Conservation (phyloP, 2,113 vertebrate genomes). For the Phalacrocorax aristotelis region DNA sequence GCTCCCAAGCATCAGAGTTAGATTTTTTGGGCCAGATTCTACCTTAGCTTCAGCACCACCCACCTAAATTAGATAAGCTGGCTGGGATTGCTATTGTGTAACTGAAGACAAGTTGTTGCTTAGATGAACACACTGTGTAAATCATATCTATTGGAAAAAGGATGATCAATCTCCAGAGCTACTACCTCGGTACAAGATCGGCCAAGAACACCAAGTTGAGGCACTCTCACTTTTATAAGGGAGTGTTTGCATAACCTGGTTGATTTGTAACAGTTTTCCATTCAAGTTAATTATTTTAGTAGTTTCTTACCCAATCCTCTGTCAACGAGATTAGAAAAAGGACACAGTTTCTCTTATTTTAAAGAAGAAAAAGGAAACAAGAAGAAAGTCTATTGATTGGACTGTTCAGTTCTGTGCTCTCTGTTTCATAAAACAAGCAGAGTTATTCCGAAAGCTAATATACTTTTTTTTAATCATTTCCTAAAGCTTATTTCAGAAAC, state of each 20-base stretch:
- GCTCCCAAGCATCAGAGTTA: not conserved
- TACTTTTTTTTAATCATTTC: not conserved
- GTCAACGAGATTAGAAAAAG: not conserved
- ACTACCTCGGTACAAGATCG: not conserved
- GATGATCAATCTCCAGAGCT: not conserved
- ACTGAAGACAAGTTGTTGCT: not conserved
- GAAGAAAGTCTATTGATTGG: not conserved
- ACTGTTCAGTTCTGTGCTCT: not conserved
- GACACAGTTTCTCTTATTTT: not conserved
- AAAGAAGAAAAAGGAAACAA: not conserved
- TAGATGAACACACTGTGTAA: not conserved
- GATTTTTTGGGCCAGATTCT: not conserved
- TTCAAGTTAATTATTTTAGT: not conserved
- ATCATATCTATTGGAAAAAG: not conserved
- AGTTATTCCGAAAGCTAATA: not conserved
- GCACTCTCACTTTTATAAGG: not conserved
- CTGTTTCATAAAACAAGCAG: not conserved
- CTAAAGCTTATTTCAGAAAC: constrained; percentile 1
- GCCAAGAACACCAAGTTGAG: not conserved
- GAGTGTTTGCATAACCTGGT: not conserved
- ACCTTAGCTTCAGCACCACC: not conserved
- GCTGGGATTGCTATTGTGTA: not conserved
- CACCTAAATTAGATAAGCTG: not conserved
- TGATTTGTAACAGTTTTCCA: not conserved
- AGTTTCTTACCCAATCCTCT: not conserved